Base-by-base conservation (phyloP, 2,113 vertebrate species). In the Chroicocephalus ridibundus region DNA sequence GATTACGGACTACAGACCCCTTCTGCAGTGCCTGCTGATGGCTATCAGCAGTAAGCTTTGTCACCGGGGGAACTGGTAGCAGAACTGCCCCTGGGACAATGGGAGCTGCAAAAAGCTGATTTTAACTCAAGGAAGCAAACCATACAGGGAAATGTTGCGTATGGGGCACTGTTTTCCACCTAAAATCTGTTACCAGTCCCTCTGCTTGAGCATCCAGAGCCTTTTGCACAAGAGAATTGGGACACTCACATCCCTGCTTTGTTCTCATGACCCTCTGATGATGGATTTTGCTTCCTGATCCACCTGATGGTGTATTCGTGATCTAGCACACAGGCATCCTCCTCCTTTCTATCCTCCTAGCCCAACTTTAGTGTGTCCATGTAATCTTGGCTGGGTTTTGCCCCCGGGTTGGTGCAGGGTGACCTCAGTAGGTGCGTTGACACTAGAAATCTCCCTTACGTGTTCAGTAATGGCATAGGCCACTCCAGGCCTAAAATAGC, bases 111-210 rank as follows among this genome's bases (percentile, higher is more conserved):
- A 62, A 66, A 84, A 54, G 16, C 6, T 52, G 29, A 2, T 62
- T 79, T 80, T 47, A 31, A 32, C 15, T 58, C 18, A 29, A 26
- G 13, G 12, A 7, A 58, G 34, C 21, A 36, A 90, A 70, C 17
- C 5, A 1, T 0, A 20, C 5, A 12, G 44, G 9, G 29, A 57
- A 44, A 51, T 1, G 1, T 6, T 34, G 42, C 8, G 1, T 10
- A 27, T 4, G 1, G 9, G 40, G 29, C 1, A 4, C 36, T 70
- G 13, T 34, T 60, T 75, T 42, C 42, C 24, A 32, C 27, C 47
- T 27, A 9, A 88, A 72, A n/a, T 15, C 42, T 31, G 6, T 78
- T 66, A 61, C 22, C 27, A 69, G 32, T 14, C 44, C 24, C 64
- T 70, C 13, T 40, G 40, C 26, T 42, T 61, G 62, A 71, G 16